Evolutionary conservation across 2,113 vertebrate species (phyloP), one percentile per base, ranked within the genome.

Genomic region (Cnemophilus loriae): DNA sequence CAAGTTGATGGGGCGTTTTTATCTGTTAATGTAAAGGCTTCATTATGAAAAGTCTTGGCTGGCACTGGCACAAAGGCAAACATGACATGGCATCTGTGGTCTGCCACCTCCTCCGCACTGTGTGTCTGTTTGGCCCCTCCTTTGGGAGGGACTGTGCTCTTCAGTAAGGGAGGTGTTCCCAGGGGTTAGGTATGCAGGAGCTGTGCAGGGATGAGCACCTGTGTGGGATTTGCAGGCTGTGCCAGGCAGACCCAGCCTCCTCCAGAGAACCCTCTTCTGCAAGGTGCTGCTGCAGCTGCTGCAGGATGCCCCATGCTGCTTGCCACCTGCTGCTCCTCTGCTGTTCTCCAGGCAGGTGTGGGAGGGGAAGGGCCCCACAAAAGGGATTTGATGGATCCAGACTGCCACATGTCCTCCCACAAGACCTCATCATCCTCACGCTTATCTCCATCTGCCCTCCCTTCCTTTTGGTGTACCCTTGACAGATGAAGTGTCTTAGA

Each of bases 51-150:
- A 7, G 0, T 16, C 14, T 59, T 61, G 19, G 7, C 26, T 83
- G 17, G 12, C 17, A 42, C 11, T 15, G 4, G 11, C 14, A 4
- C 13, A 37, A 76, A 80, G 18, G 41, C 6, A 14, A 42, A 64
- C 2, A 2, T 39, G 8, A 24, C 2, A 2, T 6, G 4, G 16
- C 1, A 1, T 10, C 26, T 35, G 1, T 24, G 9, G 7, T 37
- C 24, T 37, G 21, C 24, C 2, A 2, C 3, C 3, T 65, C 3
- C 26, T 44, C 7, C 26, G 56, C 3, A 2, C 10, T 3, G 6
- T 37, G 42, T 0, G 17, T 20, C 8, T 35, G 10, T 39, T 53
- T 7, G 8, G 19, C 22, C 13, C 5, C 11, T 67, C 7, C 30
- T 49, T 65, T 59, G 23, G 21, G 13, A 44, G 10, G 23, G 17